phyloP scores from a whole-genome alignment of 2,113 vertebrate genomes.

The Microcebus griseorufus region DNA sequence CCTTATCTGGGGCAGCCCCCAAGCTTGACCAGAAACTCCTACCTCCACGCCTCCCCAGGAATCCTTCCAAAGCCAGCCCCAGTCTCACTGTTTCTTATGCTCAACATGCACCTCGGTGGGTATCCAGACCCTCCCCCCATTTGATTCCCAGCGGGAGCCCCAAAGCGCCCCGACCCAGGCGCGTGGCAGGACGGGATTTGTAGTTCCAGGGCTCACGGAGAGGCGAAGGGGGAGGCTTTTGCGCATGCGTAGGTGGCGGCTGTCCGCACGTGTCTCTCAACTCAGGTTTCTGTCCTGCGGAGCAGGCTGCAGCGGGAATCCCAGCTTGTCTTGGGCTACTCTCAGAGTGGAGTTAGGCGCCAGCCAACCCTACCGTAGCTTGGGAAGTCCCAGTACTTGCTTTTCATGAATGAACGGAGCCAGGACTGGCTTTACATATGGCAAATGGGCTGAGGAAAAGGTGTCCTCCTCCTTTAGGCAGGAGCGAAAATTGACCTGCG shows the following conservation, averaged over 20 bases:
- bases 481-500: neutral
- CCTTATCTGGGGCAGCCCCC: neutral
- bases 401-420: neutral
- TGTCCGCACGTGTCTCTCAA: neutral
- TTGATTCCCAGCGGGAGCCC: neutral
- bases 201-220: neutral
- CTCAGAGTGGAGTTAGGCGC: neutral
- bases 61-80: neutral
- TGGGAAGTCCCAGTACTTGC: neutral
- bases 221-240: neutral
- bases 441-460: neutral
- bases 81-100: neutral
- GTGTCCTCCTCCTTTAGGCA: neutral
- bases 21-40: neutral
- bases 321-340: neutral
- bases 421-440: neutral
- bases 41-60: neutral
- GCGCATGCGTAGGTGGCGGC: slow-evolving; percentile 4
- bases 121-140: neutral
- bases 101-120: neutral
- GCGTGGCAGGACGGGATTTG: slow-evolving; percentile 52
- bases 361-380: neutral
- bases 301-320: neutral
- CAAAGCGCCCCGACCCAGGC: neutral
- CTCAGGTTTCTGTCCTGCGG: fast-evolving